Conservation (phyloP, 2,888 invertebrate species). For the Pammene aurita region DNA sequence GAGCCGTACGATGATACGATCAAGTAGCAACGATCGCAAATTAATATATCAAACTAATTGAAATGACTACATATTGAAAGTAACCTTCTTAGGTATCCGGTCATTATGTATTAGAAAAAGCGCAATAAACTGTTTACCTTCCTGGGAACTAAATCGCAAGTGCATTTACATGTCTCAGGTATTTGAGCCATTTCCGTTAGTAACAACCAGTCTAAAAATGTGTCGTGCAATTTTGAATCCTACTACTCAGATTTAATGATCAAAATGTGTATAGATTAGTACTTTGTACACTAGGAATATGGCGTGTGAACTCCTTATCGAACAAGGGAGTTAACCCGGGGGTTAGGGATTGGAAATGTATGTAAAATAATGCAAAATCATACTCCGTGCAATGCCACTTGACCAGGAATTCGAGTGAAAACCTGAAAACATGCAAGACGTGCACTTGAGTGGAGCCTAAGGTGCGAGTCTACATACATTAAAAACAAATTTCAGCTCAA, state of each 20-base stretch:
- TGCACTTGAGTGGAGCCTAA: neutral
- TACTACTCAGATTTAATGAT: neutral
- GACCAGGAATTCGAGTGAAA: constrained; percentile 21
- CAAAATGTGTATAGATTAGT: neutral
- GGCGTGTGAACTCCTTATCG: constrained; percentile 27
- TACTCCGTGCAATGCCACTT: constrained; percentile 19
- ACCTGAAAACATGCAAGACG: constrained; percentile 17
- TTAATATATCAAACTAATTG: neutral
- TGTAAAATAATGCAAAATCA: constrained; percentile 29
- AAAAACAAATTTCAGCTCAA: too few relatives aligned
- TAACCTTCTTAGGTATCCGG: neutral
- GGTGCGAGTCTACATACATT: too few relatives aligned
- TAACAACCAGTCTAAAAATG: neutral
- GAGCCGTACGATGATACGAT: neutral
- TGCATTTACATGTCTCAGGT: constrained; percentile 16
- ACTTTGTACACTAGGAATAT: neutral
- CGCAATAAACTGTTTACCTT: neutral
- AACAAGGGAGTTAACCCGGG: constrained; percentile 12
- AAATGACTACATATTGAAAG: neutral
- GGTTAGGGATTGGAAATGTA: constrained; percentile 25
- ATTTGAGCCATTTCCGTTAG: constrained; percentile 22
- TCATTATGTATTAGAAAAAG: constrained; percentile 2
- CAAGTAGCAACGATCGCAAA: neutral
- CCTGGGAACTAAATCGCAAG: constrained; percentile 24
- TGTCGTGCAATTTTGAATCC: neutral